Conservation (phyloP, 92 coral and sea anemone species). For the Virgularia gustaviana region DNA sequence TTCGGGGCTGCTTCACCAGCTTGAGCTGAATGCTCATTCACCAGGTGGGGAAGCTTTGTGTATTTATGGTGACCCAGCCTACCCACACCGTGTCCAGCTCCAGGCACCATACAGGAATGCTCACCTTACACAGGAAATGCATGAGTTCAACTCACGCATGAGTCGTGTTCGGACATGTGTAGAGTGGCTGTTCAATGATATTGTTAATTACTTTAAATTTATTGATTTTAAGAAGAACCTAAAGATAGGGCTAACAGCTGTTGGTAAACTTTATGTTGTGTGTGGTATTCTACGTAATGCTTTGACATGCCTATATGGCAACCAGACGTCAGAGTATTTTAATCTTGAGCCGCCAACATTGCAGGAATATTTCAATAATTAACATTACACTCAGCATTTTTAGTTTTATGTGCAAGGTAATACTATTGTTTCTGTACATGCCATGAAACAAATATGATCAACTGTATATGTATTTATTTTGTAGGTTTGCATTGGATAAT, state of each 20-base stretch:
- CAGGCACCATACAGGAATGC: constrained; percentile 51
- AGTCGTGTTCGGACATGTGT: constrained; percentile 52
- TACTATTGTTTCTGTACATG: not conserved
- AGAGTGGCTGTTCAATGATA: constrained; percentile 60
- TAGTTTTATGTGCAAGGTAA: not conserved
- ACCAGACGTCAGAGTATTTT: not conserved
- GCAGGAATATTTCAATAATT: constrained; percentile 15
- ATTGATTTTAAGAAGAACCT: constrained; percentile 55
- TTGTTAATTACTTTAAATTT: constrained; percentile 47
- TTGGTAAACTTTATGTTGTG: constrained; percentile 39
- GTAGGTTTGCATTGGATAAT: too few species aligned
- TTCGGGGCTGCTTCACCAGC: constrained; percentile 44
- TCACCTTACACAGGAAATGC: constrained; percentile 41
- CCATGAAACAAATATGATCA: not conserved
- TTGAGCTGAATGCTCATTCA: constrained; percentile 46
- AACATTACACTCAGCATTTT: too few species aligned
- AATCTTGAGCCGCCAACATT: constrained; percentile 21
- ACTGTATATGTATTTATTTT: not conserved
- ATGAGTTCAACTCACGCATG: constrained; percentile 49
- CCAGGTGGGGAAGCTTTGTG: constrained; percentile 53
- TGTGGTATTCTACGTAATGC: constrained; percentile 33
- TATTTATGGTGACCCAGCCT: constrained; percentile 51
- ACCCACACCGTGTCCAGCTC: constrained; percentile 50
- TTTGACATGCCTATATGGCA: constrained; percentile 11
- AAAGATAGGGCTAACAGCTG: constrained; percentile 53